Evolutionary conservation across 1,140 invertebrate genomes (phyloP).

Genomic region (Lithobius niger): DNA sequence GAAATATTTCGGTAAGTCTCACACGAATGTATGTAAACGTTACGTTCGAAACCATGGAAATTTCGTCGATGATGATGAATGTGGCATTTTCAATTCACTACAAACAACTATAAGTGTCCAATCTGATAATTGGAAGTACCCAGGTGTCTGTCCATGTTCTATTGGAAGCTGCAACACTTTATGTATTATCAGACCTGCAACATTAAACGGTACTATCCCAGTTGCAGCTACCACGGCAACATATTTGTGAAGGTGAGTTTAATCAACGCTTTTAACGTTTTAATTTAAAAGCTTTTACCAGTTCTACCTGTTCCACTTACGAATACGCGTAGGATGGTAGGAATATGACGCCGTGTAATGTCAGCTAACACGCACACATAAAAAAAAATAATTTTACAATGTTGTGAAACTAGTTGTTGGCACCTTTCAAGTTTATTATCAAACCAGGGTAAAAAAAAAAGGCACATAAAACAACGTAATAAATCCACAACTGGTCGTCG

Average conservation of each 20-base stretch:
- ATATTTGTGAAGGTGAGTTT: slow-evolving; percentile 7
- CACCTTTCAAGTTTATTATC: too few relatives aligned
- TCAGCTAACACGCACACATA: too few relatives aligned
- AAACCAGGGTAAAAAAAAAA: too few relatives aligned
- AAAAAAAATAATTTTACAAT: too few relatives aligned
- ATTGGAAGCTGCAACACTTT: slow-evolving; percentile 13
- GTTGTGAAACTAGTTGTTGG: too few relatives aligned
- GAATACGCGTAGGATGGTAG: slow-evolving; percentile 1
- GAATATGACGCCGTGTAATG: too few relatives aligned
- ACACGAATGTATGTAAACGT: slow-evolving; percentile 1
- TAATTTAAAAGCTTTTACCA: slow-evolving; percentile 8
- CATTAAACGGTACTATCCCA: slow-evolving; percentile 14
- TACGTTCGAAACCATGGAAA: slow-evolving; percentile 3
- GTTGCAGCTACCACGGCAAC: slow-evolving; percentile 10
- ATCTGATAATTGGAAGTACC: slow-evolving; percentile 2
- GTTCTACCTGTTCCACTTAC: slow-evolving; percentile 6
- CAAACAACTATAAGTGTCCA: not conserved
- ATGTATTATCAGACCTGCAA: slow-evolving; percentile 12
- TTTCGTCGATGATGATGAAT: slow-evolving; percentile 8
- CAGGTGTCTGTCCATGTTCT: slow-evolving; percentile 1
- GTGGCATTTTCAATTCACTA: slow-evolving; percentile 8
- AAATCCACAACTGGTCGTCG: too few relatives aligned
- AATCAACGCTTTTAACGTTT: not conserved
- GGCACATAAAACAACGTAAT: too few relatives aligned
- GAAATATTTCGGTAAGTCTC: slow-evolving; percentile 3